phyloP scores from a whole-genome alignment of 2,888 invertebrate genomes.

The Polyploca ridens region DNA sequence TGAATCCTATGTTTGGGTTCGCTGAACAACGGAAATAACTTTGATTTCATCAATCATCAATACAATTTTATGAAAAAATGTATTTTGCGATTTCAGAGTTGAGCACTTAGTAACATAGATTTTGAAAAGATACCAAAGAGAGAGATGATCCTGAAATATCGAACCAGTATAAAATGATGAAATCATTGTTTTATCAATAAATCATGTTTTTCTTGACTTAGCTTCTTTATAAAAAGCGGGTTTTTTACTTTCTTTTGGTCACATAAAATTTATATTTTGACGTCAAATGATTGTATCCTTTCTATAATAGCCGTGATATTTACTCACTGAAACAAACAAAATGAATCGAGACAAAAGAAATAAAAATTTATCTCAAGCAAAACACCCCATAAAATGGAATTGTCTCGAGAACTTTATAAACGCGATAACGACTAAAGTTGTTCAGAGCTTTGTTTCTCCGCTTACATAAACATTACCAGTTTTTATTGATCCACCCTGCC shows the following conservation, averaged over 20 bases:
- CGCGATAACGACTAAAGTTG: slow-evolving; percentile 83
- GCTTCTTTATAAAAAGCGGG: too few relatives aligned
- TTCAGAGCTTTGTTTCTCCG: slow-evolving; percentile 76
- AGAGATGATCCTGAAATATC: too few relatives aligned
- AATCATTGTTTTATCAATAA: too few relatives aligned
- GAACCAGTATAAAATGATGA: too few relatives aligned
- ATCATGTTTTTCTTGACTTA: too few relatives aligned
- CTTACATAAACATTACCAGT: slow-evolving; percentile 75
- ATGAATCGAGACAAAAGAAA: slow-evolving; percentile 72
- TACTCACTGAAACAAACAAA: slow-evolving; percentile 59
- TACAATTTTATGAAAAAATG: too few relatives aligned
- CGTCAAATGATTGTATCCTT: slow-evolving; percentile 11
- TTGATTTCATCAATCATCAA: too few relatives aligned
- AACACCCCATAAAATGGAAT: slow-evolving; percentile 83
- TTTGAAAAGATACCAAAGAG: too few relatives aligned
- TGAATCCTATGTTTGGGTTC: too few relatives aligned
- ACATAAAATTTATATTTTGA: slow-evolving; percentile 16
- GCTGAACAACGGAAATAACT: too few relatives aligned
- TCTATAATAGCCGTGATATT: slow-evolving; percentile 30
- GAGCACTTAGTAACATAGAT: too few relatives aligned
- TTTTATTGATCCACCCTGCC: slow-evolving; percentile 41
- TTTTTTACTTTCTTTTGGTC: neutral
- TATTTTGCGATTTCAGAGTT: too few relatives aligned
- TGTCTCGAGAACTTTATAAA: slow-evolving; percentile 83
- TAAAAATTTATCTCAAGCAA: slow-evolving; percentile 81